A percentile compares a stretch with the other conserved stretches of the same genome.
Conservation (phyloP, 2,113 vertebrate species). For the Mugil cephalus region DNA sequence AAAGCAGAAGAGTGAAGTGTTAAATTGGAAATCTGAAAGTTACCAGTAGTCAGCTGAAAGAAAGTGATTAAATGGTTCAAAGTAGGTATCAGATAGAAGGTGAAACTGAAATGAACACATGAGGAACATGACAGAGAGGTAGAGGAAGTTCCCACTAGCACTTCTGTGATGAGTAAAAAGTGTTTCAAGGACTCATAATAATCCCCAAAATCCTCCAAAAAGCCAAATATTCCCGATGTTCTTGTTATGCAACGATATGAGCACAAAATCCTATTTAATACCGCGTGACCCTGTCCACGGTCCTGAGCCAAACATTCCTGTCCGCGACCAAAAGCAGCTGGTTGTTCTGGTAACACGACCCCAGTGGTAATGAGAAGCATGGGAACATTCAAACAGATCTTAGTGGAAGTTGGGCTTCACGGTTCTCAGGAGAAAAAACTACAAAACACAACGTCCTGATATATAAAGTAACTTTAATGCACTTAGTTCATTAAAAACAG, state of each 20-base stretch:
- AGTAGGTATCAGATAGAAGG: too few species aligned
- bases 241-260: slow-evolving; percentile 21
- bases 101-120: too few species aligned
- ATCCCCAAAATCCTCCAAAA: neutral
- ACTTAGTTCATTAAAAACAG: slow-evolving; percentile 25
- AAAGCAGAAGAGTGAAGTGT: too few species aligned
- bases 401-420: neutral
- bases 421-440: slow-evolving; percentile 1
- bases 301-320: slow-evolving; percentile 40
- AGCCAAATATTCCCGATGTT: neutral
- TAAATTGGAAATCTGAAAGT: too few species aligned
- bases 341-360: slow-evolving; percentile 45
- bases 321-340: slow-evolving; percentile 7
- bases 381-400: slow-evolving; percentile 36
- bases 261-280: slow-evolving; percentile 40
- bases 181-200: neutral
- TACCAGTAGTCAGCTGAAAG: too few species aligned
- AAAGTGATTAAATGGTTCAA: too few species aligned
- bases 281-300: neutral
- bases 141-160: neutral
- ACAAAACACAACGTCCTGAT: neutral
- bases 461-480: slow-evolving; percentile 61
- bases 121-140: too few species aligned
- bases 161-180: neutral
- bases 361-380: slow-evolving; percentile 10